A percentile compares a stretch with the other conserved stretches of the same genome.
Evolutionary conservation across 1,140 invertebrate genomes (phyloP).

Genomic region (Hyles euphorbiae): DNA sequence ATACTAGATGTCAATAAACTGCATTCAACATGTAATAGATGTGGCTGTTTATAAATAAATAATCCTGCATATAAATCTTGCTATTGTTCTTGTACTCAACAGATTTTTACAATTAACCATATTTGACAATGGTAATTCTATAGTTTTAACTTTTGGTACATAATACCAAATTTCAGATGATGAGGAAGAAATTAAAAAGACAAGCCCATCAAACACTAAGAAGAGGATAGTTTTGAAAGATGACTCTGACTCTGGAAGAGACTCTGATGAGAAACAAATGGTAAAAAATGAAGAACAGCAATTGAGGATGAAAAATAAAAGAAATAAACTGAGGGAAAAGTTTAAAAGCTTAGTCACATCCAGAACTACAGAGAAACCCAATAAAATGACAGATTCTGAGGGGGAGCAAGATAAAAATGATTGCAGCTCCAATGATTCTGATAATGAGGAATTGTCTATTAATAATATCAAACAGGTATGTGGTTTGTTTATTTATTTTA

Average conservation of each 20-base stretch:
- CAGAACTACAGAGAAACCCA: slow-evolving; percentile 2
- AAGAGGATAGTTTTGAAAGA: slow-evolving; percentile 1
- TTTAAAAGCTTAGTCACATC: slow-evolving; percentile 39
- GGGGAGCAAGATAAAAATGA: slow-evolving; percentile 4
- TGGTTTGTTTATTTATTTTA: slow-evolving; percentile 4
- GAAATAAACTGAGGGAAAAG: slow-evolving; percentile 48
- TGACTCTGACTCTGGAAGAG: slow-evolving; percentile 7
- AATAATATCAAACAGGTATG: slow-evolving; percentile 37
- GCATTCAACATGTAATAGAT: too few relatives aligned
- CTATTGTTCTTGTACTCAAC: too few relatives aligned
- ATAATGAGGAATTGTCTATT: slow-evolving; percentile 12
- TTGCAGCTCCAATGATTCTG: slow-evolving; percentile 10
- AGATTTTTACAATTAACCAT: too few relatives aligned
- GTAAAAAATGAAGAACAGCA: slow-evolving; percentile 30
- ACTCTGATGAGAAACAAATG: slow-evolving; percentile 7
- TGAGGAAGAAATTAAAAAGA: not conserved
- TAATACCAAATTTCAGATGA: too few relatives aligned
- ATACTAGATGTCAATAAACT: too few relatives aligned
- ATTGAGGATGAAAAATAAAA: slow-evolving; percentile 41
- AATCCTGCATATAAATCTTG: too few relatives aligned
- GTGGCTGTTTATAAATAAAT: too few relatives aligned
- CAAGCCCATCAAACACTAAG: not conserved
- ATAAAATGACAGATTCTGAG: not conserved
- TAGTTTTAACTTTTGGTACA: too few relatives aligned
- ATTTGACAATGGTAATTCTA: too few relatives aligned